Conservation (phyloP, 1,140 invertebrate species). For the Samia ricini region DNA sequence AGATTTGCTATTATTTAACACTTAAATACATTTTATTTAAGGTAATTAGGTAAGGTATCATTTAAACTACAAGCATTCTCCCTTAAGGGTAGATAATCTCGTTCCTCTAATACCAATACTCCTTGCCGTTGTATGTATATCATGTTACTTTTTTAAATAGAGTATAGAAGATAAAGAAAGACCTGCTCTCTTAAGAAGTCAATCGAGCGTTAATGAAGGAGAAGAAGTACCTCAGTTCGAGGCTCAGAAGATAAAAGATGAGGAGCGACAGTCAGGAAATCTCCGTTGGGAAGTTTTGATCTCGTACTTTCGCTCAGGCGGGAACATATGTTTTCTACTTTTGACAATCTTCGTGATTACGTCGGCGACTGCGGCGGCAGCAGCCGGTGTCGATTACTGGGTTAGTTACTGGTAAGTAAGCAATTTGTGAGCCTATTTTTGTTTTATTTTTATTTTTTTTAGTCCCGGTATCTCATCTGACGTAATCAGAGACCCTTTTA, state of each 20-base stretch:
- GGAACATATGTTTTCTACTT: conserved; percentile 62
- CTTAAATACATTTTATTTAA: too few relatives aligned
- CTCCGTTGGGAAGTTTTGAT: conserved; percentile 78
- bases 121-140: too few relatives aligned
- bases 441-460: background rate
- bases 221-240: conserved; percentile 71
- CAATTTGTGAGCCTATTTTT: background rate
- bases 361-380: conserved; percentile 74
- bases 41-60: too few relatives aligned
- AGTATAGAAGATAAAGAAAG: conserved; percentile 46
- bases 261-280: conserved; percentile 79
- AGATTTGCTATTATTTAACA: too few relatives aligned
- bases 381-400: conserved; percentile 84
- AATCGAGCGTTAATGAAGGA: conserved; percentile 44
- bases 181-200: conserved; percentile 27
- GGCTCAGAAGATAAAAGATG: conserved; percentile 56
- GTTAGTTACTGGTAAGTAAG: conserved; percentile 81
- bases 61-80: too few relatives aligned
- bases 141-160: conserved; percentile 24
- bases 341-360: conserved; percentile 68
- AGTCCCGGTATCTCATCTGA: too few relatives aligned
- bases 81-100: too few relatives aligned
- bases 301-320: conserved; percentile 78
- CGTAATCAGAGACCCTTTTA: background rate
- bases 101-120: too few relatives aligned